A percentile compares a stretch with the other conserved stretches of the same genome.
These are phyloP conservation scores for Octonoba sinensis DNA, from an alignment of 2,888 invertebrate genomes.

Conservation along the genomic window DNA sequence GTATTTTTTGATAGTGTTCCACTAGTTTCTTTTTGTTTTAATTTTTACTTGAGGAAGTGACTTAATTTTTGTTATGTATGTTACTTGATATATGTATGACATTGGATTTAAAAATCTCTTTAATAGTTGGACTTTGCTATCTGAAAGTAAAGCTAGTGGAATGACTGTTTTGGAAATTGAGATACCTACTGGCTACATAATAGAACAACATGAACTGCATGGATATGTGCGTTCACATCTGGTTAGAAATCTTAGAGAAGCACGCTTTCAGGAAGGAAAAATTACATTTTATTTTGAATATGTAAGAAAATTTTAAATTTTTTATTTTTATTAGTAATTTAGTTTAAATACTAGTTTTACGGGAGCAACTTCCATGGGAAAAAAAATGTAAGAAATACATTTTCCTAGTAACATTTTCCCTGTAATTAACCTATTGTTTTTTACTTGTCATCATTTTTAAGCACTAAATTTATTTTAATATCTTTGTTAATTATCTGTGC, in stretches of 20 bases:
- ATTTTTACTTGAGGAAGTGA: no score
- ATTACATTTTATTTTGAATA: slow-evolving; percentile 94
- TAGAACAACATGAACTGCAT: slow-evolving; percentile 90
- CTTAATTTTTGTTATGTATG: no score
- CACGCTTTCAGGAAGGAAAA: slow-evolving; percentile 84
- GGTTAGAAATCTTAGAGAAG: slow-evolving; percentile 86
- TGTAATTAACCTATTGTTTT: no score
- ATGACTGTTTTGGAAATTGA: slow-evolving; percentile 88
- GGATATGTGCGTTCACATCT: slow-evolving; percentile 84
- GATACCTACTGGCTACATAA: slow-evolving; percentile 92
- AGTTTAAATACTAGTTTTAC: no score
- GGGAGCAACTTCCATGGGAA: no score
- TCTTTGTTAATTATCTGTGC: no score
- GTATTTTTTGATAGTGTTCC: no score
- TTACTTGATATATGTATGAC: background rate
- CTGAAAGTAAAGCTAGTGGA: slow-evolving; percentile 86
- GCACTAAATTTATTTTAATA: no score
- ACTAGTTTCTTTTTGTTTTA: no score
- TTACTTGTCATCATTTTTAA: no score
- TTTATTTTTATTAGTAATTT: background rate
- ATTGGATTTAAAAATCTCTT: background rate
- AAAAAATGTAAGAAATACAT: no score
- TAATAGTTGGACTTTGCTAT: slow-evolving; percentile 44
- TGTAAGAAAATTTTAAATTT: slow-evolving; percentile 75
- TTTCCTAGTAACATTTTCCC: no score